A percentile compares a stretch with the other conserved stretches of the same genome.
Conservation (phyloP, 2,113 vertebrate species). For the Falco punctatus region DNA sequence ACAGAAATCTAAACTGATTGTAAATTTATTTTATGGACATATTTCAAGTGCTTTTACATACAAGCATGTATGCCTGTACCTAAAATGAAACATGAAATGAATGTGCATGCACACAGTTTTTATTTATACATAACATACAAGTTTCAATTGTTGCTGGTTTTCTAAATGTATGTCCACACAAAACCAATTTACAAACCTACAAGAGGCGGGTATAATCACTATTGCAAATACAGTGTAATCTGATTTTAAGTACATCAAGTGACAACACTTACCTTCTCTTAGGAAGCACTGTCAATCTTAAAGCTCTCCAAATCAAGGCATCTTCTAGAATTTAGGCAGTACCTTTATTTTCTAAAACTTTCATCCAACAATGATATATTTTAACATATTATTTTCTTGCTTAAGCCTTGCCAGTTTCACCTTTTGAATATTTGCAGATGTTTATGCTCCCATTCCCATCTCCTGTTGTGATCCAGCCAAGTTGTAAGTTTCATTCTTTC, state of each 20-base stretch:
- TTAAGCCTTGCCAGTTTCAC: not conserved
- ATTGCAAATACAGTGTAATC: not conserved
- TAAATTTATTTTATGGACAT: not conserved
- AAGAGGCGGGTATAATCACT: not conserved
- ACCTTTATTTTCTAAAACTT: not conserved
- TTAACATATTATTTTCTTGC: not conserved
- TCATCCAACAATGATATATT: rapidly evolving
- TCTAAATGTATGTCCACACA: not conserved
- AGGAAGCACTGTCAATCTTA: not conserved
- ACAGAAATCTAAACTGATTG: not conserved
- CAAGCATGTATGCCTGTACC: not conserved
- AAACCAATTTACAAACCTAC: not conserved
- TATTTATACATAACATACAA: not conserved
- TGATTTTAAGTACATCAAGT: not conserved
- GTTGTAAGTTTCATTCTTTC: not conserved
- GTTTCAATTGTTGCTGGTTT: not conserved
- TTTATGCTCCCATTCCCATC: not conserved
- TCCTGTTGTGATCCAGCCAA: not conserved
- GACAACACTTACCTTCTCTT: not conserved
- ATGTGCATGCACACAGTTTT: not conserved
- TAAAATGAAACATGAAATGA: not conserved
- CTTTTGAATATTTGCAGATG: constrained; percentile 13
- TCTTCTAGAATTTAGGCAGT: not conserved
- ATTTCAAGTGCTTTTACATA: not conserved
- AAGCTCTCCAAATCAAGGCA: not conserved